Conservation (phyloP, 1,140 invertebrate species). For the Pemphigus obesinymphae region DNA sequence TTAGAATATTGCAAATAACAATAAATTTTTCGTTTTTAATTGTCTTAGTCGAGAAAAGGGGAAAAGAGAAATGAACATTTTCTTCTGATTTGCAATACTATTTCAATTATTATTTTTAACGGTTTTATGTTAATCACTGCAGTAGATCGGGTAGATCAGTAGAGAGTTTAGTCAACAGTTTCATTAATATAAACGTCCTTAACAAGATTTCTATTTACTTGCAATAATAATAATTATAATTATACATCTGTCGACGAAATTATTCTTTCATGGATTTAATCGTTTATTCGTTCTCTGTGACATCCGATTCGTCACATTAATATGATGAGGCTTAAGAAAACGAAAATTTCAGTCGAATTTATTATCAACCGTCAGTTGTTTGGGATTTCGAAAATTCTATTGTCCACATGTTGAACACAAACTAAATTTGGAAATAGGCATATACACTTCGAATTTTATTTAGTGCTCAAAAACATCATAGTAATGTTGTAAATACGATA, state of each 20-base stretch:
- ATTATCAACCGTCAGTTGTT: neutral
- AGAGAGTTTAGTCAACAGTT: neutral
- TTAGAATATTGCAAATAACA: neutral
- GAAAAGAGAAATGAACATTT: neutral
- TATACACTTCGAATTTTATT: too few relatives aligned
- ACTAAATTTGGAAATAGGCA: too few relatives aligned
- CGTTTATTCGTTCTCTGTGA: neutral
- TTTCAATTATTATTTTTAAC: neutral
- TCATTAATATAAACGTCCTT: neutral
- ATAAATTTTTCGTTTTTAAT: too few relatives aligned
- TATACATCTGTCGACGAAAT: neutral
- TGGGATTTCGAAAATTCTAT: neutral
- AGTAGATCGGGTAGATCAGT: neutral
- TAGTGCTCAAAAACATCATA: too few relatives aligned
- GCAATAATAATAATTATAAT: neutral
- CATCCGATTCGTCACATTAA: neutral
- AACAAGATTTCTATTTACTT: constrained; percentile 14
- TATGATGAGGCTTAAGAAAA: neutral
- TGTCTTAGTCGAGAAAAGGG: too few relatives aligned
- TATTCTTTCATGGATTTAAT: constrained; percentile 10
- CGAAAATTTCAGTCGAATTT: neutral
- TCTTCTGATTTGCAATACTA: neutral
- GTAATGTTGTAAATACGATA: too few relatives aligned
- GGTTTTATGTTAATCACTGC: neutral
- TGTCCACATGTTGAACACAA: too few relatives aligned